phyloP scores from a whole-genome alignment of 2,113 vertebrate genomes.

The Mormoops blainvillei region DNA sequence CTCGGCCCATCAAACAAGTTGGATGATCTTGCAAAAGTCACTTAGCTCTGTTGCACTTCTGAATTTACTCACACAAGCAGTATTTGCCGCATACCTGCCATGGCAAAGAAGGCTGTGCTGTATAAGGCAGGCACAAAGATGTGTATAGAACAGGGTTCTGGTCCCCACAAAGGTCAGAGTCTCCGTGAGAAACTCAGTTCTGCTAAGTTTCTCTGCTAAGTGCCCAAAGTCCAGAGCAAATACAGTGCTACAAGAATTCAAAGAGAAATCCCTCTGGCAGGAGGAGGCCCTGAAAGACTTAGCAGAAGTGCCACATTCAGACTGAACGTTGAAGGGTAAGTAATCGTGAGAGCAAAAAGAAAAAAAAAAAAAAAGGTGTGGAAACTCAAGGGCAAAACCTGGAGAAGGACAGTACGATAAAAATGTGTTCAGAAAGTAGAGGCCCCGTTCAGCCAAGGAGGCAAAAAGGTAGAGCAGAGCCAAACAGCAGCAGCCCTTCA shows the following conservation, averaged over 20 bases:
- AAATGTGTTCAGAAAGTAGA: not conserved
- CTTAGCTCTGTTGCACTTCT: not conserved
- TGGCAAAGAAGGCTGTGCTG: not conserved
- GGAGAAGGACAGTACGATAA: no score
- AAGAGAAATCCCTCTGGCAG: not conserved
- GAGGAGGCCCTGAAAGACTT: not conserved
- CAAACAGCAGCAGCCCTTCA: not conserved
- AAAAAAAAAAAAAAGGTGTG: not conserved
- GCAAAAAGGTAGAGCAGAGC: not conserved
- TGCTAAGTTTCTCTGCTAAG: not conserved
- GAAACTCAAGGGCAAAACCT: not conserved
- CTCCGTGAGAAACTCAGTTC: not conserved
- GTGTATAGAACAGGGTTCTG: not conserved
- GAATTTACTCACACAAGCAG: not conserved
- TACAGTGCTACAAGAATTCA: not conserved
- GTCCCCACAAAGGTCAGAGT: not conserved
- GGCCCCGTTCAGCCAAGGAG: not conserved
- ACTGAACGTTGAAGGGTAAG: not conserved
- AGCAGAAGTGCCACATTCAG: not conserved
- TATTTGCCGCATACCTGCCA: not conserved
- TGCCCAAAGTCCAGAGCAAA: not conserved
- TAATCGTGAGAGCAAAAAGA: not conserved
- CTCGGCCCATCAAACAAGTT: not conserved
- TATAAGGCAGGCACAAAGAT: not conserved
- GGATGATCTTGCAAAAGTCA: not conserved